Evolutionary conservation across 2,113 vertebrate genomes (phyloP).

Genomic region (Chlamydotis undulata): DNA sequence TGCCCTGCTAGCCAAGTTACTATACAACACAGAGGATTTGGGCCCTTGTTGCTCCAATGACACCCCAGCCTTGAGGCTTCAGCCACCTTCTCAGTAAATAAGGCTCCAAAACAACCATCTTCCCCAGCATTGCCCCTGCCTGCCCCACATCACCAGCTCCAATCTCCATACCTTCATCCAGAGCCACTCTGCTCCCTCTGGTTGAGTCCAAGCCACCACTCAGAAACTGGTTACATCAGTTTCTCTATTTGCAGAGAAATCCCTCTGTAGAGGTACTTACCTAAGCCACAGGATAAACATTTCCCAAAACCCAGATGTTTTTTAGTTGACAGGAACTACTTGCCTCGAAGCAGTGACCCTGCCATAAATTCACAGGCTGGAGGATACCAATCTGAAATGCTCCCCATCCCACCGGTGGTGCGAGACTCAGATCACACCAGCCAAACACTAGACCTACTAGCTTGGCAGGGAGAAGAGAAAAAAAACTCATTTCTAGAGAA

Average conservation of each 20-base stretch:
- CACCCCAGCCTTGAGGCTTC: neutral
- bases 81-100: neutral
- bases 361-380: neutral
- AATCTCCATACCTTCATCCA: rapidly evolving
- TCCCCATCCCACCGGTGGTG: neutral
- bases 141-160: neutral
- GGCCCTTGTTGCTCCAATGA: neutral
- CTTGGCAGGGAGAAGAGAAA: neutral
- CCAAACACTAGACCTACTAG: neutral
- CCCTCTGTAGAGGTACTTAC: neutral
- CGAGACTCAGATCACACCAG: neutral
- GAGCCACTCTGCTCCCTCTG: neutral
- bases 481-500: neutral
- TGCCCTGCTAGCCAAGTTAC: neutral
- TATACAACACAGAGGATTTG: neutral
- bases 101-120: neutral
- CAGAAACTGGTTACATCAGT: neutral
- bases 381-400: neutral
- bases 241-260: neutral
- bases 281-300: neutral
- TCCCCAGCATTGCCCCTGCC: neutral
- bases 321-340: neutral
- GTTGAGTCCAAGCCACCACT: neutral
- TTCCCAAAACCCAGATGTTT: neutral
- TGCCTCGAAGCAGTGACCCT: neutral